Conservation (phyloP, 2,113 vertebrate genomes). For the Menura novaehollandiae region DNA sequence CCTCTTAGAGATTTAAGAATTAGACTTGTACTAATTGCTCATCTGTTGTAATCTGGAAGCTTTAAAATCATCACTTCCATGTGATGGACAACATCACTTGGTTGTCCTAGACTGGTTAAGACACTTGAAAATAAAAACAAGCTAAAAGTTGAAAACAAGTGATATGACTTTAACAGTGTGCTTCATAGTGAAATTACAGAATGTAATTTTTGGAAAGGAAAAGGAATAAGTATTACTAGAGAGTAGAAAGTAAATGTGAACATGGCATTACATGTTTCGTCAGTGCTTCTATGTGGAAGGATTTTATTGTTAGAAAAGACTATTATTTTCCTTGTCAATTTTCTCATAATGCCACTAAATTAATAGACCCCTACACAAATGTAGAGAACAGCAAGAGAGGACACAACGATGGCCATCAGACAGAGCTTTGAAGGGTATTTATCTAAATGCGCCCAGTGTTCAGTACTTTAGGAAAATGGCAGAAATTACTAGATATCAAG, state of each 20-base stretch:
- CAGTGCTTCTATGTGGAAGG: neutral
- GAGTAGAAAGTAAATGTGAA: neutral
- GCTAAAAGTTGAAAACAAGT: neutral
- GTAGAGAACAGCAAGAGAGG: neutral
- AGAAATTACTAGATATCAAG: neutral
- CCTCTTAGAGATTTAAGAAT: neutral
- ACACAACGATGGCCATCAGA: neutral
- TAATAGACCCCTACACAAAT: neutral
- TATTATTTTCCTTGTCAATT: neutral
- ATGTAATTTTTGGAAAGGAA: neutral
- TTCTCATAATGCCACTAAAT: neutral
- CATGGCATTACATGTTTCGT: neutral
- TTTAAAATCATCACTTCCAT: neutral
- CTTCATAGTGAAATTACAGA: neutral
- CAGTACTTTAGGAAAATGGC: neutral
- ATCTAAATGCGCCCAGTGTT: neutral
- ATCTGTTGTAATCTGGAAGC: neutral
- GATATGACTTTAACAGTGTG: neutral
- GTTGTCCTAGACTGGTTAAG: neutral
- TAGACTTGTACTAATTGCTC: neutral
- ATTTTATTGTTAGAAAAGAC: neutral
- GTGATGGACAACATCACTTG: neutral
- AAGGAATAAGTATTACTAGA: neutral
- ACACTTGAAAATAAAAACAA: neutral
- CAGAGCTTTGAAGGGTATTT: neutral